A percentile compares a stretch with the other conserved stretches of the same genome.
phyloP scores from a whole-genome alignment of 2,113 vertebrate genomes.

The Stegostoma tigrinum region DNA sequence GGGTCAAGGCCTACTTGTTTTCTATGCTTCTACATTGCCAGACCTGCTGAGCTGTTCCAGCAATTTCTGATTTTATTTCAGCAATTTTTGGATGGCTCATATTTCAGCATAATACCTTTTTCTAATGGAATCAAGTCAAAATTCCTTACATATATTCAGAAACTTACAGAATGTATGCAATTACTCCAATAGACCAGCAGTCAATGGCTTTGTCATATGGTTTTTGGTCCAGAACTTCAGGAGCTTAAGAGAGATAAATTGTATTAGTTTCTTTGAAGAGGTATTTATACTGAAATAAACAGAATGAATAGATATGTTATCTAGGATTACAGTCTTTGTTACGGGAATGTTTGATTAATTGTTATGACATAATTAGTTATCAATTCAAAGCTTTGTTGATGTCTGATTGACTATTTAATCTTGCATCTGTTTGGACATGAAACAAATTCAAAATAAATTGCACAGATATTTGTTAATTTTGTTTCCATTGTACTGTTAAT shows the following conservation, averaged over 20 bases:
- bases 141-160: neutral
- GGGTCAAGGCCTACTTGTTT: no score
- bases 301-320: neutral
- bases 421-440: neutral
- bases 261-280: neutral
- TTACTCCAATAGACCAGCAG: constrained; percentile 95
- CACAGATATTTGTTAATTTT: neutral
- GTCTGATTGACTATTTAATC: neutral
- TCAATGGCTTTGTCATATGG: constrained; percentile 91
- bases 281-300: neutral
- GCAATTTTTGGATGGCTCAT: neutral
- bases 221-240: constrained; percentile 83
- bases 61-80: neutral
- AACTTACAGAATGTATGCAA: constrained; percentile 91
- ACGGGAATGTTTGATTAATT: neutral
- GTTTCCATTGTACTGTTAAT: neutral
- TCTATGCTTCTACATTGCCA: no score
- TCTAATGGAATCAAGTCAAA: neutral
- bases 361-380: neutral
- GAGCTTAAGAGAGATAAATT: constrained; percentile 59
- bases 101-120: neutral
- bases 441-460: neutral
- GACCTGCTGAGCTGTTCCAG: no score
- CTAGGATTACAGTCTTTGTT: neutral
- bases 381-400: neutral